Conservation (phyloP, 1,140 invertebrate genomes). For the Telenomus remus region DNA sequence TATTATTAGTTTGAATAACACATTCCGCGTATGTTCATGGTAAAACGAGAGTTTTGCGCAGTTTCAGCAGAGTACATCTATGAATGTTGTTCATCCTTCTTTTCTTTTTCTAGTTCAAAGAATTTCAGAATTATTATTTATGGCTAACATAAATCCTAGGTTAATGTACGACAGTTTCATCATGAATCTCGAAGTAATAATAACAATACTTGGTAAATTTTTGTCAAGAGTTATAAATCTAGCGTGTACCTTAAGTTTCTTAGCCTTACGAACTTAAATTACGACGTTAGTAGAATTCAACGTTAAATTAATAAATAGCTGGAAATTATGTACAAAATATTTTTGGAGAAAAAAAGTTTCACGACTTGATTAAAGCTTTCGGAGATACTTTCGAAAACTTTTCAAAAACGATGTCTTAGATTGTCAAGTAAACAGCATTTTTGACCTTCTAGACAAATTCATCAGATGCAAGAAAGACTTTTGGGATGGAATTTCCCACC, state of each 20-base stretch:
- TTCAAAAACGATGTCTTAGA: background rate
- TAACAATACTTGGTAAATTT: background rate
- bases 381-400: background rate
- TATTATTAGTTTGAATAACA: background rate
- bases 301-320: too few species aligned
- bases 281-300: too few species aligned
- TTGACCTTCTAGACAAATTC: conserved; percentile 36
- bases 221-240: background rate
- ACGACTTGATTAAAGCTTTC: too few species aligned
- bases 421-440: background rate
- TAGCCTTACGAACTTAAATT: too few species aligned
- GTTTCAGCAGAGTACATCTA: background rate
- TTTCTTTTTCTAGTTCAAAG: background rate
- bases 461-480: conserved; percentile 68
- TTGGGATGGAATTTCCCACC: conserved; percentile 83
- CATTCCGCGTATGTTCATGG: background rate
- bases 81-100: too few species aligned
- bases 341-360: too few species aligned
- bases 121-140: background rate
- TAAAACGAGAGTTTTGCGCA: background rate
- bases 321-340: too few species aligned
- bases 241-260: background rate
- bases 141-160: background rate
- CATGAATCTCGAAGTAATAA: conserved; percentile 2
- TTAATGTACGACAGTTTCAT: background rate